These are phyloP conservation scores for Ictidomys tridecemlineatus DNA, from an alignment of 2,113 vertebrate genomes.

Conservation along the genomic window DNA sequence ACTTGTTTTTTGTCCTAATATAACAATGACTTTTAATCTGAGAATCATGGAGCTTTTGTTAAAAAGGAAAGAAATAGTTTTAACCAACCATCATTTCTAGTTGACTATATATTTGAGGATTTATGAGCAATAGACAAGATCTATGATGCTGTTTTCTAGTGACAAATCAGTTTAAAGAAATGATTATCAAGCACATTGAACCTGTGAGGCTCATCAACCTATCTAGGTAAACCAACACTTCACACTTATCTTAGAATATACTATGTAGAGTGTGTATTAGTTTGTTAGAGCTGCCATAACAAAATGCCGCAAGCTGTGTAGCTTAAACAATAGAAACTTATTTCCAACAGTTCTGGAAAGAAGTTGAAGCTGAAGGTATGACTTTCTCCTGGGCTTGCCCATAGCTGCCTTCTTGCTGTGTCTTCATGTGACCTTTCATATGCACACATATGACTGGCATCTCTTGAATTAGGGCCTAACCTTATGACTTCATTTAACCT, in stretches of 20 bases:
- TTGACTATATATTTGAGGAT: not conserved
- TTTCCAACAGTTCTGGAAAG: not conserved
- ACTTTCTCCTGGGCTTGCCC: not conserved
- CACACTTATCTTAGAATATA: not conserved
- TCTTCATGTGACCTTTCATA: not conserved
- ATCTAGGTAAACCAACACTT: not conserved
- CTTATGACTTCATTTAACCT: not conserved
- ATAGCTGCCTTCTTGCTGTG: not conserved
- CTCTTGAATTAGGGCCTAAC: not conserved
- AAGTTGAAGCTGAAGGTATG: not conserved
- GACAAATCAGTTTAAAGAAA: not conserved
- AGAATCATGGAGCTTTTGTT: not conserved
- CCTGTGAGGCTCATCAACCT: not conserved
- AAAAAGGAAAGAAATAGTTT: not conserved
- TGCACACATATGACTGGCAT: no score
- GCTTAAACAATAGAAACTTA: not conserved
- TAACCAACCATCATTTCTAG: not conserved
- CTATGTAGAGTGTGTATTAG: not conserved
- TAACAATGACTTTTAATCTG: not conserved
- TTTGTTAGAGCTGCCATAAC: no score
- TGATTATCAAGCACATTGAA: not conserved
- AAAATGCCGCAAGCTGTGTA: not conserved
- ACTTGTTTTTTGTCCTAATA: not conserved
- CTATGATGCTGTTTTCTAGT: not conserved
- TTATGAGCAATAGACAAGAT: not conserved